phyloP scores from a whole-genome alignment of 2,888 invertebrate genomes.

The Invenusta paracnida region DNA sequence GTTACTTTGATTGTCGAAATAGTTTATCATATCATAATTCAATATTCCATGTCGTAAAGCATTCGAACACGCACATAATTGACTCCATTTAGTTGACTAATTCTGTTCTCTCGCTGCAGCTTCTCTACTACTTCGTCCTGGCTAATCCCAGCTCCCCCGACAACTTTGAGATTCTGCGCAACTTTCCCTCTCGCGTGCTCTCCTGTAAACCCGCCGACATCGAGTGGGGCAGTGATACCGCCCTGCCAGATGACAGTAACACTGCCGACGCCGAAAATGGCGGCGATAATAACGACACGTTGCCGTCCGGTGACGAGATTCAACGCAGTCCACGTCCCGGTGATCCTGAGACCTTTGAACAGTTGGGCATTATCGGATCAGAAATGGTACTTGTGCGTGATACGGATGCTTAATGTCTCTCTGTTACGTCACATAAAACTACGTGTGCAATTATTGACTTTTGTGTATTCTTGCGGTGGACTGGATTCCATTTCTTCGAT shows the following conservation, averaged over 20 bases:
- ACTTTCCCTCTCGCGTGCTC: background rate
- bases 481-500: no score
- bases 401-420: background rate
- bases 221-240: background rate
- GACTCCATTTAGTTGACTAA: no score
- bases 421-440: no score
- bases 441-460: no score
- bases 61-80: no score
- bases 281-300: no score
- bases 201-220: background rate
- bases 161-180: constrained; percentile 6
- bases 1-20: no score
- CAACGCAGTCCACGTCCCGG: background rate
- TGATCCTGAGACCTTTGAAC: background rate
- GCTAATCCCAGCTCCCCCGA: background rate
- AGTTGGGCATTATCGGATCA: background rate
- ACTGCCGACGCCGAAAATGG: no score
- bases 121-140: constrained; percentile 13
- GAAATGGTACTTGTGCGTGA: background rate
- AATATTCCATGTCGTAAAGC: background rate
- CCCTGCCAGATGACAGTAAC: no score
- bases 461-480: no score
- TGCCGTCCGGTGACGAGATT: no score
- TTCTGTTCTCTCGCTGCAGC: background rate
- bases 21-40: no score